A percentile compares a stretch with the other conserved stretches of the same genome.
phyloP scores from a whole-genome alignment of 64 coral and sea anemone species.

The Montipora capricornis region DNA sequence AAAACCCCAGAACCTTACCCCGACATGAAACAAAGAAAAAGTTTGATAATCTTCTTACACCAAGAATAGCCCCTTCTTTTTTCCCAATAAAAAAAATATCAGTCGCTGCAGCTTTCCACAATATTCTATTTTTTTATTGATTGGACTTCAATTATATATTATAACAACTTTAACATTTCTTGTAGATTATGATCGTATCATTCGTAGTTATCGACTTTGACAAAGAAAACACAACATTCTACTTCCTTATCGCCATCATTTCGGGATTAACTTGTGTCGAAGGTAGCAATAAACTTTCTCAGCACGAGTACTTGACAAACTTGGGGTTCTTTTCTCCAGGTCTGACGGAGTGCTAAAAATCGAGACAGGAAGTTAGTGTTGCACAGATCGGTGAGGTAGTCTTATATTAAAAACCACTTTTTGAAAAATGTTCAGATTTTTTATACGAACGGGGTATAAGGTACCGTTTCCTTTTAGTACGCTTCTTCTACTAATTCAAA shows the following conservation, averaged over 20 bases:
- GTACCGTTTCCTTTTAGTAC: too few relatives aligned
- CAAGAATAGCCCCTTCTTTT: not conserved
- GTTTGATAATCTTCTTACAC: too few relatives aligned
- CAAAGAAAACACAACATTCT: not conserved
- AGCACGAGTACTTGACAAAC: slow-evolving; percentile 55
- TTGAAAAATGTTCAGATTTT: too few relatives aligned
- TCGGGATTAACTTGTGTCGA: slow-evolving; percentile 55
- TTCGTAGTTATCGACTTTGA: not conserved
- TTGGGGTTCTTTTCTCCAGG: slow-evolving; percentile 51
- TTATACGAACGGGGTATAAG: too few relatives aligned
- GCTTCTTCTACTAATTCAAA: too few relatives aligned
- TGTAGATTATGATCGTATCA: too few relatives aligned
- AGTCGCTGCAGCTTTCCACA: not conserved
- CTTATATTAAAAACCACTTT: too few relatives aligned
- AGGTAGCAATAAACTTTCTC: slow-evolving; percentile 67
- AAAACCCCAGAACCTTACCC: too few relatives aligned
- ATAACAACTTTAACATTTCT: not conserved
- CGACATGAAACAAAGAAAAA: too few relatives aligned
- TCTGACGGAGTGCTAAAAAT: slow-evolving; percentile 59
- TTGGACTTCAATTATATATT: not conserved
- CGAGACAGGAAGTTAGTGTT: not conserved
- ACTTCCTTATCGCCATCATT: slow-evolving; percentile 51
- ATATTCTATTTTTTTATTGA: not conserved
- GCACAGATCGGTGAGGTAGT: not conserved
- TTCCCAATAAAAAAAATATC: not conserved